Evolutionary conservation across 2,113 vertebrate species (phyloP), one percentile per base, ranked within the genome.

Genomic region (Carlito syrichta): DNA sequence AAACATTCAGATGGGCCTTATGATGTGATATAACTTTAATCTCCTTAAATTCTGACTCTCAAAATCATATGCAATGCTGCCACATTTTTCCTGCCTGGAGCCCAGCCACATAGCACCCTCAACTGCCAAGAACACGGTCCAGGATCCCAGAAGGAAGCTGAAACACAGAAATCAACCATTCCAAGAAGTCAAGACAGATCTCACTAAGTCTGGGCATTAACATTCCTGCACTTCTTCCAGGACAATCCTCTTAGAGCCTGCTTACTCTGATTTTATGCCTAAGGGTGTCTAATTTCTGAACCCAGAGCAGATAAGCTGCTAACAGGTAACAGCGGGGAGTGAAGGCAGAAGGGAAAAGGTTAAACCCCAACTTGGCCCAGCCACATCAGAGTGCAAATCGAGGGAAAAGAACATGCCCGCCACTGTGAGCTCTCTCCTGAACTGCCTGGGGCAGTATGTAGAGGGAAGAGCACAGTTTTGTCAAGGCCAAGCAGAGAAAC

Each of bases 321-420:
- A 50, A 62, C 56, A n/a, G 12, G 48, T 45, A 54, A 62, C 6
- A 23, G 48, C 23, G 40, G n/a, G 35, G 14, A 54, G 30, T 78
- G 40, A 45, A 78, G 38, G 43, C 16, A 54, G 58, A n/a, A 1
- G 40, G 58, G 50, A 43, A 38, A 45, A 25, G 9, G 60, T 0
- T 35, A 8, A n/a, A 60, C 17, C 22, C 71, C 54, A 11, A n/a
- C 30, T 1, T 2, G 22, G 69, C 23, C 82, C 13, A 17, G 25
- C 30, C 14, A 3, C 0, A 8, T 2, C 4, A 23, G 16, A 25
- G 20, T 2, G 17, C 6, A 30, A 68, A 2, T 8, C 30, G 25
- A n/a, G 30, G 40, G 52, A 35, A 60, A 38, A 5, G 0, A 35
- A 54, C 0, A 1, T 58, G 17, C 60, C 0, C 1, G 74, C 71